Conservation (phyloP, 2,113 vertebrate genomes). For the Leptobrachium ailaonicum region DNA sequence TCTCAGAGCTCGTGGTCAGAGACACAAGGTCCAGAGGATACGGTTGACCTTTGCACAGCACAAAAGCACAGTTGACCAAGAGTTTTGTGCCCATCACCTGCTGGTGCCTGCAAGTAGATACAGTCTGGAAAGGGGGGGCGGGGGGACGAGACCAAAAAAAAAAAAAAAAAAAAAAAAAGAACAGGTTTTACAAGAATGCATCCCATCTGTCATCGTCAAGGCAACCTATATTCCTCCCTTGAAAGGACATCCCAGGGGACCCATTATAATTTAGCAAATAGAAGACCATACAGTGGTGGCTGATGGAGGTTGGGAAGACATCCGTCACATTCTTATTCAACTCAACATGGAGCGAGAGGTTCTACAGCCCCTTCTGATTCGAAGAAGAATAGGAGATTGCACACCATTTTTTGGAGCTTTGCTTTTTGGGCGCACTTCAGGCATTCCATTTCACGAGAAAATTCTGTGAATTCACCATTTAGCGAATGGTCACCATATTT, state of each 20-base stretch:
- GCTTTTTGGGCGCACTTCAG: too few species aligned
- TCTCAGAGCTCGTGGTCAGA: constrained; percentile 66
- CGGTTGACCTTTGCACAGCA: constrained; percentile 81
- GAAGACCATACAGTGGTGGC: background rate
- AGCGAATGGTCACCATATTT: too few species aligned
- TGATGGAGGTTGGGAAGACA: background rate
- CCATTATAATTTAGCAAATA: background rate
- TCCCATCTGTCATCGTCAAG: background rate
- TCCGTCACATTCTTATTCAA: background rate
- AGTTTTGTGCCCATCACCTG: constrained; percentile 77
- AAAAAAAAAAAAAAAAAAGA: background rate
- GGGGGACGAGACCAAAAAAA: too few species aligned
- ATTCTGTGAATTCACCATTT: too few species aligned
- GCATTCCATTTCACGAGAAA: too few species aligned
- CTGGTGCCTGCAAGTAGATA: constrained; percentile 64
- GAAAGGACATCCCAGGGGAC: background rate
- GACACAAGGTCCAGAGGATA: constrained; percentile 84
- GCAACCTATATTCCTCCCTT: background rate
- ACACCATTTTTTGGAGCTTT: too few species aligned
- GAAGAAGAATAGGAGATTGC: too few species aligned
- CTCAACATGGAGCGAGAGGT: too few species aligned
- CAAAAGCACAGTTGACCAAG: constrained; percentile 81
- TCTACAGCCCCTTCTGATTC: too few species aligned
- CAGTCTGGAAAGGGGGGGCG: too few species aligned
- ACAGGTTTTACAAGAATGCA: background rate